Conservation (phyloP, 2,113 vertebrate genomes). For the Ailuropoda melanoleuca region DNA sequence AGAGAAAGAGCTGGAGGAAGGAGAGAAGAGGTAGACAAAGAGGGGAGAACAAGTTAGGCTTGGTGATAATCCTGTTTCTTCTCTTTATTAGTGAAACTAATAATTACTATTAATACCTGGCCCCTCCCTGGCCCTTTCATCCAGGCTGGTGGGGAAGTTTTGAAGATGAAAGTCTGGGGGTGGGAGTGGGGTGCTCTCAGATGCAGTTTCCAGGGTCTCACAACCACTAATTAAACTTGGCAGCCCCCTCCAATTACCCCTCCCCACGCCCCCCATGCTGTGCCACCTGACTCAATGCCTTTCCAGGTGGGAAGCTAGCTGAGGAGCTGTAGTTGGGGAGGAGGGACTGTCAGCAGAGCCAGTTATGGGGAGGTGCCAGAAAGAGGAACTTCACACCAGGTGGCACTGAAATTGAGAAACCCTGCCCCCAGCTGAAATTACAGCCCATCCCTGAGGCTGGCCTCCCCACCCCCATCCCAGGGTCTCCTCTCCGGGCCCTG, state of each 20-base stretch:
- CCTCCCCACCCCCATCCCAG: neutral
- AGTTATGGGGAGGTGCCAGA: neutral
- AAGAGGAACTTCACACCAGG: constrained; percentile 52
- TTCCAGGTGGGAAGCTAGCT: constrained; percentile 44
- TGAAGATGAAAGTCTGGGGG: constrained; percentile 64
- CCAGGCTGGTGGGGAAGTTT: constrained; percentile 57
- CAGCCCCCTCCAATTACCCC: constrained; percentile 31
- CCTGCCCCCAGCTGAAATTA: constrained; percentile 56
- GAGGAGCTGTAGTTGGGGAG: neutral
- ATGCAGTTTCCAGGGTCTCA: constrained; percentile 29
- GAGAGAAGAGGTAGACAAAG: neutral
- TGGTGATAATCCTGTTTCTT: constrained; percentile 43
- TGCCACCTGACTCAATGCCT: neutral
- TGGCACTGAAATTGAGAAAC: constrained; percentile 15
- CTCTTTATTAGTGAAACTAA: constrained; percentile 64
- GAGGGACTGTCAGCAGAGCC: neutral
- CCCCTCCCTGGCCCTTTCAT: constrained; percentile 66
- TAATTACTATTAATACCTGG: constrained; percentile 72
- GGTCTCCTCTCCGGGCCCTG: neutral
- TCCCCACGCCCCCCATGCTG: neutral
- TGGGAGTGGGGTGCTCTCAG: neutral
- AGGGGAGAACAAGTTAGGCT: neutral
- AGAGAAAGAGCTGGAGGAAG: neutral
- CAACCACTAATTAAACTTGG: constrained; percentile 65
- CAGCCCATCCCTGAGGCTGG: neutral